A percentile compares a stretch with the other conserved stretches of the same genome.
Conservation (phyloP, 2,888 invertebrate genomes). For the Pachymerium ferrugineum region DNA sequence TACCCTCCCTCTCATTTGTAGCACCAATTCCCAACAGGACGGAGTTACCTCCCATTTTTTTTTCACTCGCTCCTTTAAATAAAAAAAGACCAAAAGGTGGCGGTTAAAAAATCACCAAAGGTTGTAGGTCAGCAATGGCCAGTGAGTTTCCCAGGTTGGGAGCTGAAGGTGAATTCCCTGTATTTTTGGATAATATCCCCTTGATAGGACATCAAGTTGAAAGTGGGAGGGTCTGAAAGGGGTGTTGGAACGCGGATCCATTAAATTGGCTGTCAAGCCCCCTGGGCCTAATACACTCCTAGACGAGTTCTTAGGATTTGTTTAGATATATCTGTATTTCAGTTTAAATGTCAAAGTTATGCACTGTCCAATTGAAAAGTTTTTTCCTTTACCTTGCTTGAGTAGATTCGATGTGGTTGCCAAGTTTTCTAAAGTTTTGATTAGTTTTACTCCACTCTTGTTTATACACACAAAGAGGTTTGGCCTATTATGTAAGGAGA, state of each 20-base stretch:
- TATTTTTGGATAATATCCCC: slow-evolving; percentile 2
- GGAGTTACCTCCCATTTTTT: background rate
- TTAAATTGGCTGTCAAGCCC: slow-evolving; percentile 17
- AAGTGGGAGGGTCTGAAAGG: slow-evolving; percentile 8
- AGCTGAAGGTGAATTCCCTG: background rate
- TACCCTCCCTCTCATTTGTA: slow-evolving; percentile 13
- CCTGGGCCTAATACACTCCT: slow-evolving; percentile 13
- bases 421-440: too few species aligned
- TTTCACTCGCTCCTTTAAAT: too few species aligned
- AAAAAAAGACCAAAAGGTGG: background rate
- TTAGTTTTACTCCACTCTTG: background rate
- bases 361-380: too few species aligned
- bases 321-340: background rate
- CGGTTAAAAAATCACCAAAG: background rate
- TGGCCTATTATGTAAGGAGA: background rate
- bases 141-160: background rate
- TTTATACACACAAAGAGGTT: background rate
- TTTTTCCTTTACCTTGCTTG: too few species aligned
- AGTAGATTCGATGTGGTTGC: too few species aligned
- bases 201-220: slow-evolving; percentile 8
- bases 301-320: slow-evolving; percentile 13
- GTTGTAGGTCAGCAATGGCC: background rate
- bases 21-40: background rate
- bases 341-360: background rate
- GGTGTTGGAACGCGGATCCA: slow-evolving; percentile 12